phyloP scores from a whole-genome alignment of 2,113 vertebrate genomes.

The Barnardius zonarius region DNA sequence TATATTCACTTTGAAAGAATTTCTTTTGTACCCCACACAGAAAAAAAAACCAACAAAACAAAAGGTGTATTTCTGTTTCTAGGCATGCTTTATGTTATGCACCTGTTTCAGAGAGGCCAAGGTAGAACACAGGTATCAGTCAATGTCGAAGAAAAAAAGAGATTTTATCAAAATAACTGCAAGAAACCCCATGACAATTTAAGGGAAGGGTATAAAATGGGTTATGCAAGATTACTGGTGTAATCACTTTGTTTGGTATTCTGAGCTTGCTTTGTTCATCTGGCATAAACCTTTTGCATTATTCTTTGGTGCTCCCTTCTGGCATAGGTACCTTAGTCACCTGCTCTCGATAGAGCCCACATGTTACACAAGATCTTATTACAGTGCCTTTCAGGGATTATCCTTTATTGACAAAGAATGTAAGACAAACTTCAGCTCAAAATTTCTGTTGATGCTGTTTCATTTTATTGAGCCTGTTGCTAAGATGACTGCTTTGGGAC shows the following conservation, averaged over 20 bases:
- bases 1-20: background rate
- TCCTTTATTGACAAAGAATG: background rate
- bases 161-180: background rate
- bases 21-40: background rate
- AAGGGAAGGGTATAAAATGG: background rate
- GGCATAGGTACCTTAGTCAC: background rate
- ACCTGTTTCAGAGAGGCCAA: background rate
- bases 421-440: background rate
- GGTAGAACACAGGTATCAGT: background rate
- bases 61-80: background rate
- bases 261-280: background rate
- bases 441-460: background rate
- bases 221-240: background rate
- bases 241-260: background rate
- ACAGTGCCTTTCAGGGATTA: background rate
- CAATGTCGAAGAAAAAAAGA: background rate
- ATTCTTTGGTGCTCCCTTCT: background rate
- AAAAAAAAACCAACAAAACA: background rate
- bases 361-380: background rate
- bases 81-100: background rate
- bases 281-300: background rate
- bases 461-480: constrained; percentile 17
- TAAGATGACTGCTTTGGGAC: constrained; percentile 9
- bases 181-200: background rate
- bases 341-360: background rate